phyloP scores from a whole-genome alignment of 2,797 vertebrate genomes.

The Tarsius wallacei region DNA sequence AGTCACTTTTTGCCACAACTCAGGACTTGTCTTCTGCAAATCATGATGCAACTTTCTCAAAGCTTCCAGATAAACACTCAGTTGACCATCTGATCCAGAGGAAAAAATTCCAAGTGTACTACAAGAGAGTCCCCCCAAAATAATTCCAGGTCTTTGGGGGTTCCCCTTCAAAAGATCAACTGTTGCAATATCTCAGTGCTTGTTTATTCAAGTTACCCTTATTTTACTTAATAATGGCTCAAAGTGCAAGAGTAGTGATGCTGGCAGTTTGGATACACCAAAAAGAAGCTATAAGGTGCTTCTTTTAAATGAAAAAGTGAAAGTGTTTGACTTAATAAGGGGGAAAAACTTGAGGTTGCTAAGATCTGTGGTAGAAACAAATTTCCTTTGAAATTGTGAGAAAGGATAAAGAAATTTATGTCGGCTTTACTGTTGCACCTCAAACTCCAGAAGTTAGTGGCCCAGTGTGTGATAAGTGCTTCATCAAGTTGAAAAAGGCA shows the following conservation, averaged over 20 bases:
- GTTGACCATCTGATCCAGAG: too few relatives aligned
- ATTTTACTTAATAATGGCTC: not conserved
- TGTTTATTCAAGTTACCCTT: not conserved
- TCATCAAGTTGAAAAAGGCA: not conserved
- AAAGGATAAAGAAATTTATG: not conserved
- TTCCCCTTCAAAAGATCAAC: too few relatives aligned
- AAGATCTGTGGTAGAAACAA: not conserved
- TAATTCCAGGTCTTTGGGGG: too few relatives aligned
- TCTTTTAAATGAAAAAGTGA: not conserved
- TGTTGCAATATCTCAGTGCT: not conserved
- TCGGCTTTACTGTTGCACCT: not conserved
- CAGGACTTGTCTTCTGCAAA: too few relatives aligned
- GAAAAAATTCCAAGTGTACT: too few relatives aligned
- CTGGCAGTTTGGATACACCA: not conserved
- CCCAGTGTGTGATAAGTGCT: not conserved
- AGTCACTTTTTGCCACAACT: too few relatives aligned
- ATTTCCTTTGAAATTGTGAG: not conserved
- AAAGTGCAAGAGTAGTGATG: not conserved
- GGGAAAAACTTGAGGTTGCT: not conserved
- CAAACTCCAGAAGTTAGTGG: not conserved
- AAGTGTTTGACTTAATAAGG: not conserved
- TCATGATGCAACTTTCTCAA: too few relatives aligned
- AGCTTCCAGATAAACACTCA: too few relatives aligned
- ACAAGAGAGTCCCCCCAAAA: too few relatives aligned
- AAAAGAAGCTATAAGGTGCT: not conserved